phyloP scores from a whole-genome alignment of 2,888 invertebrate species.

The Fabriciana adippe region DNA sequence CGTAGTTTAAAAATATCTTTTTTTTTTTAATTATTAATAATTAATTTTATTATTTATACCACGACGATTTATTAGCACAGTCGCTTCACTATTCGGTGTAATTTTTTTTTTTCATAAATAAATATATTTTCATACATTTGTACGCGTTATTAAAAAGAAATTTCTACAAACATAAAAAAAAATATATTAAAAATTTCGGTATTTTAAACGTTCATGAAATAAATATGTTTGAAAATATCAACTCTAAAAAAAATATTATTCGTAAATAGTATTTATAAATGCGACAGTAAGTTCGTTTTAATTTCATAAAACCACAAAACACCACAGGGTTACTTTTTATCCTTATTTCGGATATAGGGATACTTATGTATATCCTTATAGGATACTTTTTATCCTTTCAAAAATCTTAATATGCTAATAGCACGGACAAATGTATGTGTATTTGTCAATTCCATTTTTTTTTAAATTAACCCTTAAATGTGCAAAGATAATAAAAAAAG shows the following conservation, averaged over 20 bases:
- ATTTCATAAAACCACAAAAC: too few relatives aligned
- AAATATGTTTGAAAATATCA: too few relatives aligned
- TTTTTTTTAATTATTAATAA: background rate
- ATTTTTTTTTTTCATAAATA: background rate
- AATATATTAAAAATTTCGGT: too few relatives aligned
- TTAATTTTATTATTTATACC: background rate
- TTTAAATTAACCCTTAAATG: background rate
- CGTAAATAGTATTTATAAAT: too few relatives aligned
- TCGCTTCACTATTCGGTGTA: background rate
- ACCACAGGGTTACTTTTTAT: too few relatives aligned
- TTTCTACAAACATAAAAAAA: too few relatives aligned
- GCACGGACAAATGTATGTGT: background rate
- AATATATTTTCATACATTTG: slow-evolving; percentile 6
- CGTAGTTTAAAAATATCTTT: slow-evolving; percentile 4
- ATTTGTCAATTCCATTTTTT: slow-evolving; percentile 5
- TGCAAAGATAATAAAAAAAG: background rate
- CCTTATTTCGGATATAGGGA: too few relatives aligned
- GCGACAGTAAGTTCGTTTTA: too few relatives aligned
- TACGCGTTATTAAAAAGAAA: background rate
- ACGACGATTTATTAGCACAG: background rate
- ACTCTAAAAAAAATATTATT: too few relatives aligned
- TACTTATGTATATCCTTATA: too few relatives aligned
- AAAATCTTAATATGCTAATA: background rate
- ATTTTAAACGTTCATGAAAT: too few relatives aligned
- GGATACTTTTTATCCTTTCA: background rate